Evolutionary conservation across 2,797 vertebrate genomes (phyloP).

Genomic region (Coilia nasus): DNA sequence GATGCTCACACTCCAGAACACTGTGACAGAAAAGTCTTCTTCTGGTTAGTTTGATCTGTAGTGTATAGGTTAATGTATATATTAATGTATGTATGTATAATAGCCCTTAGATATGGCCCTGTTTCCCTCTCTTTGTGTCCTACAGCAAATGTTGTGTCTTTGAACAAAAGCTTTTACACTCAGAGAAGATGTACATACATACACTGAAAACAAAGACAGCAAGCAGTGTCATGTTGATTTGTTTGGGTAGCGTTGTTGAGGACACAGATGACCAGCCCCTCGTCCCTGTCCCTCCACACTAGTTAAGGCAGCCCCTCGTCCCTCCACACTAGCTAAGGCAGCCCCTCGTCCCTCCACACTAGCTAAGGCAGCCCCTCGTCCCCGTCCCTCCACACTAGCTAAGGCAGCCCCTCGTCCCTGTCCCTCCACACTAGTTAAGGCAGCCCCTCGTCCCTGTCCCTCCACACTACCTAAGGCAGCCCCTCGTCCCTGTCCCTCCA

Average conservation of each 20-base stretch:
- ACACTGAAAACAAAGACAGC: neutral
- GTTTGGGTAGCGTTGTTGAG: neutral
- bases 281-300: neutral
- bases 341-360: neutral
- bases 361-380: too few species aligned
- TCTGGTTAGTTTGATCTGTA: neutral
- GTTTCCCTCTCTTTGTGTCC: neutral
- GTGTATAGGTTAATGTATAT: neutral
- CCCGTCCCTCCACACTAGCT: neutral
- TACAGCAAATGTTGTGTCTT: neutral
- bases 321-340: neutral
- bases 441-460: too few species aligned
- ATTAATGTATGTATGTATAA: too few species aligned
- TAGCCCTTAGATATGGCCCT: neutral
- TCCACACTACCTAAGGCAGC: neutral
- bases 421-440: neutral
- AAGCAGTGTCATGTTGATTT: neutral
- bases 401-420: too few species aligned
- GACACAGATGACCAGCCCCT: neutral
- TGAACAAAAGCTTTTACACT: neutral
- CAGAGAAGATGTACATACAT: neutral
- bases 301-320: neutral
- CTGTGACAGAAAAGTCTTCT: neutral
- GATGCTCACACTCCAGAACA: neutral
- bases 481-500: neutral